A percentile compares a stretch with the other conserved stretches of the same genome.
These are phyloP conservation scores for Macrobrachium nipponense DNA, from an alignment of 1,140 invertebrate genomes.

Conservation along the genomic window DNA sequence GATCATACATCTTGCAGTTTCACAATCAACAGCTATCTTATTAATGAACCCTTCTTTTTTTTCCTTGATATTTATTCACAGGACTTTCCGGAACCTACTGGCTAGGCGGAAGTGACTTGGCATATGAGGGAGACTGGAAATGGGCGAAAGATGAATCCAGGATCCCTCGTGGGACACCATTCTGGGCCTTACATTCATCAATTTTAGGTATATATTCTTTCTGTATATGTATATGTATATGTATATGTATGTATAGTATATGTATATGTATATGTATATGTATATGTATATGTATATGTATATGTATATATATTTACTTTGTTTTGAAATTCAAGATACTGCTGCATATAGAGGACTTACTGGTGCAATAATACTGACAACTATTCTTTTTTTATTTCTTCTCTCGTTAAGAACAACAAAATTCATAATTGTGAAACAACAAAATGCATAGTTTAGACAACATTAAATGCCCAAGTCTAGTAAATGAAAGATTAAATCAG, in stretches of 20 bases:
- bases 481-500: too few relatives aligned
- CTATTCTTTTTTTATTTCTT: too few relatives aligned
- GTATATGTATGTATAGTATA: not conserved
- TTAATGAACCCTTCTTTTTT: not conserved
- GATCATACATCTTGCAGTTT: too few relatives aligned
- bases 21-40: too few relatives aligned
- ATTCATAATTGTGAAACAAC: too few relatives aligned
- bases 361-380: too few relatives aligned
- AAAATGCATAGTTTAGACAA: too few relatives aligned
- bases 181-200: constrained; percentile 63
- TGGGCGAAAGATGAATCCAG: constrained; percentile 50
- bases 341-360: too few relatives aligned
- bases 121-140: constrained; percentile 65
- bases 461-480: too few relatives aligned
- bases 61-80: not conserved
- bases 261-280: not conserved
- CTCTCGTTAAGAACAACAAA: too few relatives aligned
- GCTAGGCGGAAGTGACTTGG: constrained; percentile 23
- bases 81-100: constrained; percentile 29
- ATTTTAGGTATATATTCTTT: constrained; percentile 6
- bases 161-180: constrained; percentile 27
- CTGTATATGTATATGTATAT: not conserved
- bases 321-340: too few relatives aligned
- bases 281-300: not conserved
- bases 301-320: not conserved